Base-by-base conservation (phyloP, 2,888 invertebrate genomes). In the Chaitophorus viminalis region DNA sequence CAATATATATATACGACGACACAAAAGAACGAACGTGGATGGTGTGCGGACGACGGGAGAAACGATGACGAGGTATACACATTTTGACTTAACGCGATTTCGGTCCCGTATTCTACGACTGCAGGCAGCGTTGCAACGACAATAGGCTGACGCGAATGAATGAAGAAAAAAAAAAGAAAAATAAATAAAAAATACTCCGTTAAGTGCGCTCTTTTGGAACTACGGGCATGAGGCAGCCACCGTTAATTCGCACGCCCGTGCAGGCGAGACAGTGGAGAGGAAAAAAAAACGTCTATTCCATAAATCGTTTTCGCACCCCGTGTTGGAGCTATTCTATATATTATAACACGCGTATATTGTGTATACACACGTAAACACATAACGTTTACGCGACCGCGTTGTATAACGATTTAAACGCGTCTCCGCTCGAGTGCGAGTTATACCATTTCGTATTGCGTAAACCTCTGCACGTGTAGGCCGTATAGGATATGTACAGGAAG, bases 11-110 rank as follows among this genome's bases (percentile, higher is more conserved):
- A 8, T 25, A 25, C 60, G 54, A 14, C 25, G 33, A 17, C 36
- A 78, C 78, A 60, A 79, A 79, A 79, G 60, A 60, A 79, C 36
- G 60, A 65, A 36, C 78, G 60, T 14, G 60, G 25, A 21, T 3
- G 60, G 14, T 21, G 14, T 46, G 54, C 33, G 33, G 21, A 60
- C 21, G 60, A 60, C 21, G 60, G 60, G 60, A 25, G 60, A 60
- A 21, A 60, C 60, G 60, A 60, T 25, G 21, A 14, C 9, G 46
- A n/a, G n/a, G n/a, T n/a, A n/a, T n/a, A n/a, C n/a, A n/a, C 75
- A 75, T 75, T 39, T 75, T 75, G 75, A 76, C 17, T 46, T 76
- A 76, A 76, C 46, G 46, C 76, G n/a, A 77, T 77, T 77, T 77
- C 54, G 77, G 77, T 52, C 29, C n/a, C 52, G 31, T 9, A 21